phyloP scores from a whole-genome alignment of 2,888 invertebrate genomes.

The Sturmia bella region DNA sequence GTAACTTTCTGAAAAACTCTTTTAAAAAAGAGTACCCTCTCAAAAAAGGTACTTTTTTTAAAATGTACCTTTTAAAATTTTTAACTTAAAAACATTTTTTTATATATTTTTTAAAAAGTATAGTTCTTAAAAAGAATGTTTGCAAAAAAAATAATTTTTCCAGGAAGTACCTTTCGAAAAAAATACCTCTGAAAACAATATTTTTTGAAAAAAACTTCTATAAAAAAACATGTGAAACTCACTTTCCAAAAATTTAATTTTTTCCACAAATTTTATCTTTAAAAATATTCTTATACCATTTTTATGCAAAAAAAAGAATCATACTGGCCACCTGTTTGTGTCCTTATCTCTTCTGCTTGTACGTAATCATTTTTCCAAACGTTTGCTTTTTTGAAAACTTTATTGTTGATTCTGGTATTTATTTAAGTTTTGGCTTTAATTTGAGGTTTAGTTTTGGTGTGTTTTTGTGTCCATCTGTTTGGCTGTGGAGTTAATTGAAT shows the following conservation, averaged over 20 bases:
- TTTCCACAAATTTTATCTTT: not conserved
- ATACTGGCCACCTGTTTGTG: too few relatives aligned
- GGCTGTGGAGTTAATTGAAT: slow-evolving; percentile 3
- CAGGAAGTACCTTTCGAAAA: too few relatives aligned
- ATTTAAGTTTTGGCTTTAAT: slow-evolving; percentile 17
- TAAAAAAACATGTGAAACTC: not conserved
- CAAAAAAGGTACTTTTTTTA: not conserved
- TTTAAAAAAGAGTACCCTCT: not conserved
- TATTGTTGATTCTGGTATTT: too few relatives aligned
- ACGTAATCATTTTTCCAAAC: not conserved
- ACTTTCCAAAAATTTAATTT: not conserved
- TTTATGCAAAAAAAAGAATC: too few relatives aligned
- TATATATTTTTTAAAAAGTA: not conserved
- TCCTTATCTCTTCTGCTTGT: not conserved
- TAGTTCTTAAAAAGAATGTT: not conserved
- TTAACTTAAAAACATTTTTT: too few relatives aligned
- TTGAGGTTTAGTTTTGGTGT: slow-evolving; percentile 13
- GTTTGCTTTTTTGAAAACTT: not conserved
- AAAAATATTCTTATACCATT: too few relatives aligned
- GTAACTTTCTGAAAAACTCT: not conserved
- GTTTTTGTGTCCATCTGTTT: slow-evolving; percentile 36
- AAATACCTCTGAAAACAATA: not conserved
- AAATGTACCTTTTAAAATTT: slow-evolving; percentile 2
- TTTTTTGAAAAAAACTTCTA: not conserved
- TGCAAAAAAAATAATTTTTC: too few relatives aligned